Conservation (phyloP, 2,888 invertebrate genomes). For the Conistra vaccinii region DNA sequence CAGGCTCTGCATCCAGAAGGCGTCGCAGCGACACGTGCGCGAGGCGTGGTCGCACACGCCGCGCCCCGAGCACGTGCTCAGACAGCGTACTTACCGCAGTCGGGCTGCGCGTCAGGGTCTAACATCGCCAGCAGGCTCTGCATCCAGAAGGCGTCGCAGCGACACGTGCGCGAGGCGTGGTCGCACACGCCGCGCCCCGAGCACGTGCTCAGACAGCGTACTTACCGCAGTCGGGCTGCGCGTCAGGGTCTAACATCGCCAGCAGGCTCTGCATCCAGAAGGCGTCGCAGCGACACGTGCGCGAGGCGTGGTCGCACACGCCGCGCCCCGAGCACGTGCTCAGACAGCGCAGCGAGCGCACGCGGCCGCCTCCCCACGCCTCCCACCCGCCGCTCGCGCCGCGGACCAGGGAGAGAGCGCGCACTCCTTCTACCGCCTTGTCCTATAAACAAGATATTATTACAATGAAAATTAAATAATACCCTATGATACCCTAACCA, state of each 20-base stretch:
- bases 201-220: not conserved
- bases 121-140: slow-evolving; percentile 94
- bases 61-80: too few relatives aligned
- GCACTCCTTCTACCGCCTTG: slow-evolving; percentile 75
- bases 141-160: slow-evolving; percentile 99
- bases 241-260: slow-evolving; percentile 94
- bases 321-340: slow-evolving; percentile 98
- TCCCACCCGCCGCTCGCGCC: slow-evolving; percentile 69
- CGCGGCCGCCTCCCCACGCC: slow-evolving; percentile 92
- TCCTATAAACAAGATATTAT: slow-evolving; percentile 71
- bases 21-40: too few relatives aligned
- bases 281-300: slow-evolving; percentile 97
- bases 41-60: too few relatives aligned
- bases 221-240: slow-evolving; percentile 87
- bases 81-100: too few relatives aligned
- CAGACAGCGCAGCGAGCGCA: slow-evolving; percentile 97
- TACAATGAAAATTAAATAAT: not conserved
- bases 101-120: too few relatives aligned
- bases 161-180: slow-evolving; percentile 93
- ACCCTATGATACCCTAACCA: not conserved
- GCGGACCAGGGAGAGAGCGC: slow-evolving; percentile 68
- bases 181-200: too few relatives aligned
- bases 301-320: slow-evolving; percentile 95
- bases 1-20: too few relatives aligned
- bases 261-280: slow-evolving; percentile 98